phyloP scores from a whole-genome alignment of 2,113 vertebrate species.

The Tachysurus fulvidraco region DNA sequence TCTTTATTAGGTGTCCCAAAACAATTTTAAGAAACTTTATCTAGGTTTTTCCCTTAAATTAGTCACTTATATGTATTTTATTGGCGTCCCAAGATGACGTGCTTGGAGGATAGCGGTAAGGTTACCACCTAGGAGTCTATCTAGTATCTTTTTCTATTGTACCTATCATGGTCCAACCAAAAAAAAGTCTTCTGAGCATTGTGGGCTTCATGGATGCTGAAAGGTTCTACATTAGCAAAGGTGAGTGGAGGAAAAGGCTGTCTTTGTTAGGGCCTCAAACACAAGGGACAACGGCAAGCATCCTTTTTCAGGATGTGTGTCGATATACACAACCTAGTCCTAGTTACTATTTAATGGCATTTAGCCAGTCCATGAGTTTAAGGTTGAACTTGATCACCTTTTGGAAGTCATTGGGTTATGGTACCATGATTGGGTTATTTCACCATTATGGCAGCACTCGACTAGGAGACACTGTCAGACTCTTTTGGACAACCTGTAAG shows the following conservation, averaged over 20 bases:
- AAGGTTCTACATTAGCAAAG: not conserved
- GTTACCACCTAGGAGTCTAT: not conserved
- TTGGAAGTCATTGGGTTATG: not conserved
- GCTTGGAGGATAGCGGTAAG: not conserved
- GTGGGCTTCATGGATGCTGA: not conserved
- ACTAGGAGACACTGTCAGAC: too few relatives aligned
- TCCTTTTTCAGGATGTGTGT: not conserved
- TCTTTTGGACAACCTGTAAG: too few relatives aligned
- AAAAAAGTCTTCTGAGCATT: not conserved
- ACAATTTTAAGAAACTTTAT: too few relatives aligned
- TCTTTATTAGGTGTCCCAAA: not conserved
- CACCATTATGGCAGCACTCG: too few relatives aligned
- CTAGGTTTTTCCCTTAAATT: not conserved
- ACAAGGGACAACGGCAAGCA: not conserved
- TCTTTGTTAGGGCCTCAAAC: not conserved
- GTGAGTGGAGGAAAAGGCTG: not conserved
- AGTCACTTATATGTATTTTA: not conserved
- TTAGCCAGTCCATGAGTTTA: not conserved
- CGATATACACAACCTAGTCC: not conserved
- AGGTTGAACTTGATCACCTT: not conserved
- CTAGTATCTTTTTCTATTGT: not conserved
- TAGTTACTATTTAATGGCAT: not conserved
- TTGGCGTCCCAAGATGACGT: not conserved
- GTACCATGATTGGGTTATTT: too few relatives aligned
- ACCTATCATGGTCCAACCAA: not conserved